Conservation (phyloP, 92 coral and sea anemone genomes). For the Porites evermanni region DNA sequence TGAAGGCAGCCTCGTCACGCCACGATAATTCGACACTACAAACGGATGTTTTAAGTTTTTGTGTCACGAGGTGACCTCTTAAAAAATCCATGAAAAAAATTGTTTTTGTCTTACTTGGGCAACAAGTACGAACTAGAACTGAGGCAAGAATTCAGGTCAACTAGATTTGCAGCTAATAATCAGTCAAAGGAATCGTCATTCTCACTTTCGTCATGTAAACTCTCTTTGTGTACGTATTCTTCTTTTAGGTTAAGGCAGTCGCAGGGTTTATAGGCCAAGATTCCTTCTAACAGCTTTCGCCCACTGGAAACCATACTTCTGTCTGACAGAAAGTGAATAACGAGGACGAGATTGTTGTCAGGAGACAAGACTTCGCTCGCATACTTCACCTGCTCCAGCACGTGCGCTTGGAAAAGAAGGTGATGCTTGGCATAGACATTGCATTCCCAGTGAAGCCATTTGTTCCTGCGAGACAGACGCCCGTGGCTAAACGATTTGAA, state of each 20-base stretch:
- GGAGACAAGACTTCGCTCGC: slow-evolving; percentile 26
- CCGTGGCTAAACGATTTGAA: slow-evolving; percentile 95
- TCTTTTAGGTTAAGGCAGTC: slow-evolving; percentile 37
- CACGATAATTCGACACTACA: not conserved
- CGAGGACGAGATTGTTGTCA: slow-evolving; percentile 22
- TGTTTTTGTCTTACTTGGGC: too few relatives aligned
- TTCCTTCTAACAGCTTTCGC: slow-evolving; percentile 37
- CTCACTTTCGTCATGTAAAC: slow-evolving; percentile 2
- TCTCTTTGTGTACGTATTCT: slow-evolving; percentile 34
- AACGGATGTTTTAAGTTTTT: not conserved
- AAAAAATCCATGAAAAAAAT: not conserved
- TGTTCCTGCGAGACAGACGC: slow-evolving; percentile 78
- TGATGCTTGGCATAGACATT: slow-evolving; percentile 83
- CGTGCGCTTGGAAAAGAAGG: slow-evolving; percentile 75
- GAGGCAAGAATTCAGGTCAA: not conserved
- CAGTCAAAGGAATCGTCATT: slow-evolving; percentile 17
- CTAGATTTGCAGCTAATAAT: not conserved
- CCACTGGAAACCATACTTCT: slow-evolving; percentile 38
- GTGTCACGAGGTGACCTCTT: not conserved
- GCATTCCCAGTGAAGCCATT: slow-evolving; percentile 87
- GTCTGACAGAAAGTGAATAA: slow-evolving; percentile 38
- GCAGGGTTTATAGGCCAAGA: slow-evolving; percentile 32
- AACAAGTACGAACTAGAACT: too few relatives aligned
- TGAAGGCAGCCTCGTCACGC: not conserved
- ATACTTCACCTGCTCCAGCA: slow-evolving; percentile 33